Conservation (phyloP, 2,888 invertebrate genomes). For the Mythimna pallens region DNA sequence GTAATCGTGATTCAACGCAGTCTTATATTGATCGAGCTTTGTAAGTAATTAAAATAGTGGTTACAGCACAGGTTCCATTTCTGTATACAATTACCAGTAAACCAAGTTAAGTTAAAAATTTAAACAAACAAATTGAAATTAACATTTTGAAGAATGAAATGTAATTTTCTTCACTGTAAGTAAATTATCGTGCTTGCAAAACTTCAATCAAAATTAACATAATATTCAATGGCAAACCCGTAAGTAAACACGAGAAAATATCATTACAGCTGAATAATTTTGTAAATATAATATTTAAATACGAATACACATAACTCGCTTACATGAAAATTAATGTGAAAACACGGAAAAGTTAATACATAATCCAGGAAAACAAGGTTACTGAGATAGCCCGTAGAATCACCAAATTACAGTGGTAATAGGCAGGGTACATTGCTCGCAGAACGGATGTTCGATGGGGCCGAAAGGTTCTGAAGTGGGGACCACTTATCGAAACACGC, state of each 20-base stretch:
- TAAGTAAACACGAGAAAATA: constrained; percentile 25
- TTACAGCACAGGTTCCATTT: not conserved
- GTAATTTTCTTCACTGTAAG: not conserved
- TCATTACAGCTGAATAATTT: constrained; percentile 21
- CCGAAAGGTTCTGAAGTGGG: no score
- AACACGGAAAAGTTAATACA: not conserved
- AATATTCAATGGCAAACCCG: constrained; percentile 1
- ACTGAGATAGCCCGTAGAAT: no score
- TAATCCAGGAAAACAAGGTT: no score
- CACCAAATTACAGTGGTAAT: no score
- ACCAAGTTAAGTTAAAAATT: not conserved
- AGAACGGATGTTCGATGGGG: no score
- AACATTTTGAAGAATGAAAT: not conserved
- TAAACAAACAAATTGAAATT: constrained; percentile 25
- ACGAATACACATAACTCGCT: not conserved
- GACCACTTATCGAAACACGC: no score
- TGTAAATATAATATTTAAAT: not conserved
- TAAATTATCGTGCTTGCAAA: constrained; percentile 11
- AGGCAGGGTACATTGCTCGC: no score
- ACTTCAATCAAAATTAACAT: constrained; percentile 40
- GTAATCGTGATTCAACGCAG: constrained; percentile 23
- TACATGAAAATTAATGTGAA: not conserved
- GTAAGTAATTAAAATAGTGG: constrained; percentile 37
- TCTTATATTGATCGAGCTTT: not conserved
- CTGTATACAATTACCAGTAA: not conserved